These are phyloP conservation scores for Leptopilina myrica DNA, from an alignment of 2,888 invertebrate genomes.

Conservation along the genomic window DNA sequence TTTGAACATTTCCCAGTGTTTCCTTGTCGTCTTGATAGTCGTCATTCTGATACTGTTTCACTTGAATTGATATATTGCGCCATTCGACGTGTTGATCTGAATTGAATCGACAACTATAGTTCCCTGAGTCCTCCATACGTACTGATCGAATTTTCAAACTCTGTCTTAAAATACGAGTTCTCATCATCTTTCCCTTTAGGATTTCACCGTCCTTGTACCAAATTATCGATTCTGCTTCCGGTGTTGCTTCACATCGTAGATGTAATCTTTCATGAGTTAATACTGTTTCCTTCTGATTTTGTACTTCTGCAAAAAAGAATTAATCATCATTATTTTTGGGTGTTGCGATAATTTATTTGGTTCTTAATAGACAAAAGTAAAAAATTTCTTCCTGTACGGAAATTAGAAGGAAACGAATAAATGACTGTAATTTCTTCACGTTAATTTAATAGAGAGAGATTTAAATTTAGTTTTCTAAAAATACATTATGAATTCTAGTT, in stretches of 20 bases:
- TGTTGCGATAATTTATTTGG: too few species aligned
- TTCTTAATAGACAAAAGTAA: too few species aligned
- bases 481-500: not conserved
- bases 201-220: slow-evolving; percentile 70
- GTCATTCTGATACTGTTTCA: slow-evolving; percentile 66
- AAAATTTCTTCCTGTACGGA: too few species aligned
- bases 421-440: not conserved
- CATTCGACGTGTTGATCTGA: slow-evolving; percentile 60
- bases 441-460: not conserved
- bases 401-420: too few species aligned
- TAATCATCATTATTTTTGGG: not conserved
- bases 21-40: slow-evolving; percentile 65
- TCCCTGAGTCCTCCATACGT: slow-evolving; percentile 66
- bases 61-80: slow-evolving; percentile 67
- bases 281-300: slow-evolving; percentile 62
- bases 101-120: slow-evolving; percentile 66
- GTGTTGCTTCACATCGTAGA: slow-evolving; percentile 63
- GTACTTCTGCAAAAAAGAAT: slow-evolving; percentile 60
- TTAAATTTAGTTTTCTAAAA: slow-evolving; percentile 9
- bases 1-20: slow-evolving; percentile 61
- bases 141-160: slow-evolving; percentile 65
- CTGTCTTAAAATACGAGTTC: slow-evolving; percentile 65
- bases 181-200: slow-evolving; percentile 56
- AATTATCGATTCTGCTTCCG: slow-evolving; percentile 56
- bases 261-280: slow-evolving; percentile 66